Evolutionary conservation across 2,113 vertebrate species (phyloP).

Genomic region (Tenrec ecaudatus): DNA sequence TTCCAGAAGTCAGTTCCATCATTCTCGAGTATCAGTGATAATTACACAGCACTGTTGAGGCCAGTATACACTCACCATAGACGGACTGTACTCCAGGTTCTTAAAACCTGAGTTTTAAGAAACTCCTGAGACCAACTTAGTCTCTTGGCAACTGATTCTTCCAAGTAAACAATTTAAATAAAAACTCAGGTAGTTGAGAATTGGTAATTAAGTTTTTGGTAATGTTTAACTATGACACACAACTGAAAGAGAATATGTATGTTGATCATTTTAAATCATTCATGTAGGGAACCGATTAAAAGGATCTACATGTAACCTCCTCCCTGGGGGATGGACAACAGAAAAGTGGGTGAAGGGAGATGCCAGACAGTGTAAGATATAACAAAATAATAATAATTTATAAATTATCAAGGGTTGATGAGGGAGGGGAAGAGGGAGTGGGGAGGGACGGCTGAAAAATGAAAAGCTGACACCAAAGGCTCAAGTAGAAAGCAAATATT

Average conservation of each 20-base stretch:
- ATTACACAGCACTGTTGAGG: constrained; percentile 14
- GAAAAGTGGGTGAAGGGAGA: no score
- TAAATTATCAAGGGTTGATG: no score
- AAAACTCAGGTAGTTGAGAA: constrained; percentile 29
- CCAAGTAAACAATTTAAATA: constrained; percentile 39
- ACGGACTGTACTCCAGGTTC: background rate
- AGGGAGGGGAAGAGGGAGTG: no score
- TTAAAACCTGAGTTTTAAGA: constrained; percentile 15
- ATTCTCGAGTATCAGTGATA: constrained; percentile 57
- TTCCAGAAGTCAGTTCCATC: constrained; percentile 39
- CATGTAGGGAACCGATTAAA: no score
- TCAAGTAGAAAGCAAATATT: no score
- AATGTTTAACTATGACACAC: constrained; percentile 55
- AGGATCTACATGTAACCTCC: no score
- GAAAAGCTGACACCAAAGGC: no score
- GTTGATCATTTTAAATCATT: constrained; percentile 1
- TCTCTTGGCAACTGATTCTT: constrained; percentile 63
- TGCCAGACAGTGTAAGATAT: no score
- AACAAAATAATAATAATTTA: no score
- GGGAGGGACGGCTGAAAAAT: no score
- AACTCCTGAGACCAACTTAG: constrained; percentile 50
- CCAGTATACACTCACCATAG: background rate
- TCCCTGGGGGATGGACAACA: no score
- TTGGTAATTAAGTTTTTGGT: constrained; percentile 12
- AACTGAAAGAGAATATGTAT: constrained; percentile 29